Evolutionary conservation across 2,113 vertebrate genomes (phyloP), one percentile per base, ranked within the genome.

Genomic region (Elephas maximus): DNA sequence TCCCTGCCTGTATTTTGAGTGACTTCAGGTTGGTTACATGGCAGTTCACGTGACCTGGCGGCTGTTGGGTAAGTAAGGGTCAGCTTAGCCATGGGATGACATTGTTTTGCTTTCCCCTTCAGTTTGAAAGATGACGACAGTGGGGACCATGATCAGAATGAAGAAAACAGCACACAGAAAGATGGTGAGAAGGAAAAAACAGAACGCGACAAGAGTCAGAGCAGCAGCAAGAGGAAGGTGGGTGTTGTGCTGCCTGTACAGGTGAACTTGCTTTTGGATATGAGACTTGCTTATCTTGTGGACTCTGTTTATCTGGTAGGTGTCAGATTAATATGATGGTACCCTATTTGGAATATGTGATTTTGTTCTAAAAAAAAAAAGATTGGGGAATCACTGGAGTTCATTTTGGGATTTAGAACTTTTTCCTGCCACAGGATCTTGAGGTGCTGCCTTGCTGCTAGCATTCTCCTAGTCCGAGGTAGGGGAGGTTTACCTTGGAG

Each of bases 141-240:
- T 71, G 99, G 99, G 97, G 99, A 99, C 97, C 99, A 99, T 95
- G 99, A 99, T 97, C 99, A 99, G 97, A 99, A 99, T 28, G 99
- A 99, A 98, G 99, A 99, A 97, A 99, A 99, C 98, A 98, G 98
- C 98, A 98, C 99, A 99, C 99, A 99, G 99, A 99, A 99, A 99
- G 99, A 99, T 98, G 97, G 99, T 99, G 99, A 99, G 99, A 99
- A 99, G 99, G 99, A 99, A 99, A 99, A 99, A 98, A 98, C 91
- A 0, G 99, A 99, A 51, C 98, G 98, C 45, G 99, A 99, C 95
- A 99, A 99, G 78, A 96, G 97, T 83, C 99, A 99, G 97, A 98
- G 95, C 90, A 98, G 98, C 78, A 97, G 97, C 94, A 99, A 98
- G 95, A 99, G 99, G 95, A 99, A 99, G 99, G 99, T 99, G 95